These are phyloP conservation scores for Eptatretus burgeri DNA, from an alignment of 2,113 vertebrate species.

Conservation along the genomic window DNA sequence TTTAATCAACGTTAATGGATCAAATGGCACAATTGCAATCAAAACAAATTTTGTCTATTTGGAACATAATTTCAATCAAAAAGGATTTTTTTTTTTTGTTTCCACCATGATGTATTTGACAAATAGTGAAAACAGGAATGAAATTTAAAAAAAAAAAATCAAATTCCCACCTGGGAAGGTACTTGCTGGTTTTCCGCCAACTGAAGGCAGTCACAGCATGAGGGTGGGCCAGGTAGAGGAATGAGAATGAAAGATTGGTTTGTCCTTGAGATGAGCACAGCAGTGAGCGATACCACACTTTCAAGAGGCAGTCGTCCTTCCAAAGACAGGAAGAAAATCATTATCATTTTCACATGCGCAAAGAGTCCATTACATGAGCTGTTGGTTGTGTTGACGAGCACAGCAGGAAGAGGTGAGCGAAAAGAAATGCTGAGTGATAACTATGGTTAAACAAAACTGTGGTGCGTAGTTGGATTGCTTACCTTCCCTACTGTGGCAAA, in stretches of 20 bases:
- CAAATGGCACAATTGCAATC: too few relatives aligned
- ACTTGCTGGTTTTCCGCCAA: slow-evolving; percentile 95
- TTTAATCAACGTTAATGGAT: too few relatives aligned
- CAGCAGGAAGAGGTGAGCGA: too few relatives aligned
- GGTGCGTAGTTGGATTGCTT: slow-evolving; percentile 8
- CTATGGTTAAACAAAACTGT: too few relatives aligned
- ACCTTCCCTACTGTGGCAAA: slow-evolving; percentile 91
- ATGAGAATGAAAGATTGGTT: slow-evolving; percentile 30
- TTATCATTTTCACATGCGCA: too few relatives aligned
- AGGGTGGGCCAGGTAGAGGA: slow-evolving; percentile 81
- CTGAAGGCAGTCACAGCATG: slow-evolving; percentile 70
- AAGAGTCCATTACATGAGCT: too few relatives aligned
- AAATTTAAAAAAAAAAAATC: not conserved
- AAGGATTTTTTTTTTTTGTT: too few relatives aligned
- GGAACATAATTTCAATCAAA: too few relatives aligned
- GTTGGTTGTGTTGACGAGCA: too few relatives aligned
- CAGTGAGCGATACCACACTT: slow-evolving; percentile 68
- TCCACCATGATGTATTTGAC: too few relatives aligned
- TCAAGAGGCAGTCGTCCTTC: slow-evolving; percentile 83
- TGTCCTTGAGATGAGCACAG: not conserved
- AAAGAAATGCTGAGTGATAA: too few relatives aligned
- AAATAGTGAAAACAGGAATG: not conserved
- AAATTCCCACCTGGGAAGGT: slow-evolving; percentile 59
- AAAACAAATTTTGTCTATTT: too few relatives aligned
- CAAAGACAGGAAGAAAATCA: slow-evolving; percentile 8